Base-by-base conservation (phyloP, 2,888 invertebrate genomes). In the Aphodius granarius region DNA sequence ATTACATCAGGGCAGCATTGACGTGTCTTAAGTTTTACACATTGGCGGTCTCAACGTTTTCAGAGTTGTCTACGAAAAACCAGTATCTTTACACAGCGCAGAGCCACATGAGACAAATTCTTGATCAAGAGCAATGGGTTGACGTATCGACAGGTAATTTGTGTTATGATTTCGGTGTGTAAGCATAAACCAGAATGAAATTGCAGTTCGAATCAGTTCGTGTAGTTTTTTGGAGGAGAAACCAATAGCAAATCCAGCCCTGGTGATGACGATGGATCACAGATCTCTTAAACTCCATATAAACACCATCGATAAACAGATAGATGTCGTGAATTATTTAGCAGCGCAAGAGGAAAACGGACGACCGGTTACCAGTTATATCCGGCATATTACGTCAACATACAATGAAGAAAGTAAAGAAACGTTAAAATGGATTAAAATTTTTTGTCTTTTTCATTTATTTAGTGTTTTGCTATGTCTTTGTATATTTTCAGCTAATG, bases 1-100 rank as follows among this genome's bases (percentile, higher is more conserved):
- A 95, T 85, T 91, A 91, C 78, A 90, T 95, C 63, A 89, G 95
- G 73, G 94, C 95, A 0, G 91, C 94, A 4, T 94, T 95, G 88
- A 94, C 94, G 0, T 94, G 95, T 83, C 93, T 94, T 72, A 90
- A 91, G 77, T 92, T 94, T 84, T 95, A 94, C 86, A 88, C 91
- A n/a, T 89, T 91, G 73, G 90, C 90, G 79, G 89, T 90, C 5
- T 87, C 87, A 1, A 89, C 86, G 68, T 93, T 91, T 81, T 86
- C 87, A 0, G 91, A 92, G 78, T 83, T 92, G 71, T 86, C 88
- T 66, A 84, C 85, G 0, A 89, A 90, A 84, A 85, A 88, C n/a
- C 86, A 89, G 79, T 87, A 89, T 84, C 84, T 92, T 80, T 80
- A 89, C 0, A 89, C 91, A 43, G 93, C 93, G 0, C 90, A 91